Evolutionary conservation across 1,140 invertebrate species (phyloP).

Genomic region (Drosophila hydei): DNA sequence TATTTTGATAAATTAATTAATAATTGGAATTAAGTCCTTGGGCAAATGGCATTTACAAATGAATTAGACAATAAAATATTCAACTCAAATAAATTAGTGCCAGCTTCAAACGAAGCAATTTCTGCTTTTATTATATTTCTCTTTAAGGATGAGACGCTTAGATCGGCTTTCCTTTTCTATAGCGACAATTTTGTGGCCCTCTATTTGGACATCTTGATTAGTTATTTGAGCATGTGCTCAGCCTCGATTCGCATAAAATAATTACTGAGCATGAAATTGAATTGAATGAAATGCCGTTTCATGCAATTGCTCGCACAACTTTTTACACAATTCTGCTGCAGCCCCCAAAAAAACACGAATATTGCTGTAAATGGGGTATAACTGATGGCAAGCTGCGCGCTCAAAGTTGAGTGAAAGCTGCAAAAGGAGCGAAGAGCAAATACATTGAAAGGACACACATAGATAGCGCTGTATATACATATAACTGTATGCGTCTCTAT

Average conservation of each 20-base stretch:
- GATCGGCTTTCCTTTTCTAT: too few species aligned
- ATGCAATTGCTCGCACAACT: slow-evolving; percentile 62
- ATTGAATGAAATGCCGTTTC: slow-evolving; percentile 71
- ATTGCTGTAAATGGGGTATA: too few species aligned
- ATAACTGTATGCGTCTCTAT: too few species aligned
- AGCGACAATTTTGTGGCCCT: neutral
- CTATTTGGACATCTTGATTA: slow-evolving; percentile 55
- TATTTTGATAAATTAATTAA: slow-evolving; percentile 10
- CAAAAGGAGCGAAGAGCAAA: too few species aligned
- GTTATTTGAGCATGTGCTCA: slow-evolving; percentile 12
- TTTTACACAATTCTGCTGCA: slow-evolving; percentile 28
- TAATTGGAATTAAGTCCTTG: neutral
- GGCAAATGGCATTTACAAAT: neutral
- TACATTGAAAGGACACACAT: too few species aligned
- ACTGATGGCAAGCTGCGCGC: too few species aligned
- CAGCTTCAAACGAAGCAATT: neutral
- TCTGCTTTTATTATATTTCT: too few species aligned
- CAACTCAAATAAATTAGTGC: neutral
- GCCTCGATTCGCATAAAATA: slow-evolving; percentile 59
- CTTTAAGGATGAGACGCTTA: too few species aligned
- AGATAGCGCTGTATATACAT: too few species aligned
- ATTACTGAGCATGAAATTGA: slow-evolving; percentile 76
- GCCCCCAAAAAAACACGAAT: neutral
- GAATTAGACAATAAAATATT: neutral
- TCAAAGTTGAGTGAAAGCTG: too few species aligned